These are phyloP conservation scores for Chunga burmeisteri DNA, from an alignment of 2,113 vertebrate species.

Conservation along the genomic window DNA sequence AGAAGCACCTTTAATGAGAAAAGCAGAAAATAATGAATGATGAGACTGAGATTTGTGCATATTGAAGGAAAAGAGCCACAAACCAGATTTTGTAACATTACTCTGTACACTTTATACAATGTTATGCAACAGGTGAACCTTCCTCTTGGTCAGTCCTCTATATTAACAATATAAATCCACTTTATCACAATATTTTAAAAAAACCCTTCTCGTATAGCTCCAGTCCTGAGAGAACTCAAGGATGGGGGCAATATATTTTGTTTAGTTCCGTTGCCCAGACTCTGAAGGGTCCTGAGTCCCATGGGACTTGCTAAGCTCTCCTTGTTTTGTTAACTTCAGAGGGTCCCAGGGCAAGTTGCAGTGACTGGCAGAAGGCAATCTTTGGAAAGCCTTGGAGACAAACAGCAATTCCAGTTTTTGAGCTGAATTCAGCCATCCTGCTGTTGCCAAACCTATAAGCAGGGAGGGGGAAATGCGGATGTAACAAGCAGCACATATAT, in stretches of 20 bases:
- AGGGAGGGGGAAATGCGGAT: slow-evolving; percentile 1
- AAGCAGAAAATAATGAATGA: background rate
- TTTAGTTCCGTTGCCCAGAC: background rate
- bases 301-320: background rate
- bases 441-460: slow-evolving; percentile 20
- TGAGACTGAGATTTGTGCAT: background rate
- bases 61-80: background rate
- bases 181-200: background rate
- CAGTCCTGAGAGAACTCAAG: background rate
- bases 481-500: slow-evolving; percentile 34
- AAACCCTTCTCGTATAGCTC: background rate
- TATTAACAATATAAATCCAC: background rate
- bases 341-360: background rate
- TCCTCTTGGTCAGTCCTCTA: background rate
- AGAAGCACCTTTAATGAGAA: background rate
- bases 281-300: background rate
- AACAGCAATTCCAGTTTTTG: slow-evolving; percentile 22
- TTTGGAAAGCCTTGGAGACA: background rate
- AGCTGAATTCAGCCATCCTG: background rate
- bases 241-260: background rate
- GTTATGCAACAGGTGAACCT: background rate
- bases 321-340: background rate
- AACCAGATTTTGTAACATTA: background rate
- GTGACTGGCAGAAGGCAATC: background rate
- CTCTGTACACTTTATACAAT: background rate